Base-by-base conservation (phyloP, 2,888 invertebrate genomes). In the Drosophila eohydei region DNA sequence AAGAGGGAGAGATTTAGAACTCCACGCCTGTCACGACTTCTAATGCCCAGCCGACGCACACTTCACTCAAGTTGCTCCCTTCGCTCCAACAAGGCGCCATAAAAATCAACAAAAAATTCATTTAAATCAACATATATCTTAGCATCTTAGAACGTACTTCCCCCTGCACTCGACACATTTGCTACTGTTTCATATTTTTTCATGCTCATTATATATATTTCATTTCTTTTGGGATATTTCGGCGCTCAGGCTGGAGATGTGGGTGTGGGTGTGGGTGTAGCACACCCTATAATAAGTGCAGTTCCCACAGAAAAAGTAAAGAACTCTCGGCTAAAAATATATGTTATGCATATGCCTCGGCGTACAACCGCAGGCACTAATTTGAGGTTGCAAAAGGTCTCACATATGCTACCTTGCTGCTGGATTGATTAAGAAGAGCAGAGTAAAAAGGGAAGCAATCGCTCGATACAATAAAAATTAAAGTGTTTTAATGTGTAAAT, bases 401-500 rank as follows among this genome's bases (percentile, higher is more conserved):
- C 83, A 65, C 80, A 71, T 78, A 68, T 75, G 77, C 78, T 78
- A 80, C 81, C 81, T 71, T 85, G 69, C 59, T 54, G 70, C 43
- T 36, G 77, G 75, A 74, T 79, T 84, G 84, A 84, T 84, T 81
- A 75, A 81, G 74, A 63, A 71, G 67, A 67, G 57, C 11, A 56
- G 40, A 40, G 21, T 50, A 60, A 64, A 75, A 71, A 63, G 75
- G 78, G 79, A 76, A 76, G 67, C 83, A 76, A 69, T 75, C 80
- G 67, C 46, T 36, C 69, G 61, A 70, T 81, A 80, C 76, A 86
- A 88, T 86, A 86, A 80, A 79, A 81, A 88, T 89, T 86, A 88
- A 90, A 89, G 84, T 90, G 86, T 87, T 90, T 91, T 91, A 91
- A 91, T 91, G 90, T 87, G 80, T 78, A 90, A 89, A 89, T 91